A percentile compares a stretch with the other conserved stretches of the same genome.
Evolutionary conservation across 2,113 vertebrate species (phyloP).

Genomic region (Erpornis zantholeuca): DNA sequence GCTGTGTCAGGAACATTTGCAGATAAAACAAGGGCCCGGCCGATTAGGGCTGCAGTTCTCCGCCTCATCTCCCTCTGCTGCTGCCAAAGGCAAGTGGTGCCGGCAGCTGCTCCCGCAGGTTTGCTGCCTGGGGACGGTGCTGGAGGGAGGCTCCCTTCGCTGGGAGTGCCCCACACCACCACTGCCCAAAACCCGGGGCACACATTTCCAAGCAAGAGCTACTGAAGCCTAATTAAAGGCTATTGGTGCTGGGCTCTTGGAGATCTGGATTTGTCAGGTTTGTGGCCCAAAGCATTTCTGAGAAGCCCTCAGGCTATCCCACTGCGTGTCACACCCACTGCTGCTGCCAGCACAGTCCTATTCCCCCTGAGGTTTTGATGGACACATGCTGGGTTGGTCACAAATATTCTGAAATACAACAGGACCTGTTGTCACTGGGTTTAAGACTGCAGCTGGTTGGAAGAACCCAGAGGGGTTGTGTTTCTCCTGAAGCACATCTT

Average conservation of each 20-base stretch:
- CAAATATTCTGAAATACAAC: neutral
- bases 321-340: accelerated
- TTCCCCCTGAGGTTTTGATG: neutral
- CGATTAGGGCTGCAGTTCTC: neutral
- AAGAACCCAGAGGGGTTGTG: accelerated
- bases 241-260: neutral
- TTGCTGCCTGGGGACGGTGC: accelerated
- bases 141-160: accelerated
- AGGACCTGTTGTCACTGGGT: neutral
- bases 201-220: neutral
- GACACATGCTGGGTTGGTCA: neutral
- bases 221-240: neutral
- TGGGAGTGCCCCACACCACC: accelerated
- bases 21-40: conserved; percentile 13
- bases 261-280: neutral
- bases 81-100: neutral
- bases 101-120: neutral
- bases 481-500: neutral
- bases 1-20: neutral
- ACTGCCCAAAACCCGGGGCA: accelerated
- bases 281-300: neutral
- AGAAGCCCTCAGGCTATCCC: neutral
- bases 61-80: neutral
- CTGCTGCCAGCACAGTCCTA: neutral
- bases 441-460: neutral